These are phyloP conservation scores for Leucopternis melanops DNA, from an alignment of 2,113 vertebrate genomes.

Conservation along the genomic window DNA sequence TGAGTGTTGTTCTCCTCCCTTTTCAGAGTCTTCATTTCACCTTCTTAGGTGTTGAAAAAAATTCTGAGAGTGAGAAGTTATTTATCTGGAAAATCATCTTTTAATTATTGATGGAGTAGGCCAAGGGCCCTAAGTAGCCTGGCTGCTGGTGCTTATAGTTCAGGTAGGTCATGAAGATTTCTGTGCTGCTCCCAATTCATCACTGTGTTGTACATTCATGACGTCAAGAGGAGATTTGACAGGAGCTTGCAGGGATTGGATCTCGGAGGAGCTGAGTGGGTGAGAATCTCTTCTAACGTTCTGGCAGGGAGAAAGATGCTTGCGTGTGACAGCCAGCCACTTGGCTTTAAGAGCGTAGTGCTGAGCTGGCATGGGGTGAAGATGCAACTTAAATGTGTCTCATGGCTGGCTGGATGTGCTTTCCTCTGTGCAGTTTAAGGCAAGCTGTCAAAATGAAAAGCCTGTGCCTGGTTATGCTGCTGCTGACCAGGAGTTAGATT, in stretches of 20 bases:
- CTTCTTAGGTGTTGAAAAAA: neutral
- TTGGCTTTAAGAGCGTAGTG: neutral
- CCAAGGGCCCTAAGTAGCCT: neutral
- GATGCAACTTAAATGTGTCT: neutral
- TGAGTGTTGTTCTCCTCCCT: neutral
- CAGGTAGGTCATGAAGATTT: neutral
- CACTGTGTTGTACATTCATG: neutral
- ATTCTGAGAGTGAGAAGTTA: too few species aligned
- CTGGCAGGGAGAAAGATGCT: neutral
- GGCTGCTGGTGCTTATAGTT: neutral
- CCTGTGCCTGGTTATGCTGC: neutral
- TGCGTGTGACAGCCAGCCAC: neutral
- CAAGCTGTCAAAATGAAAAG: neutral
- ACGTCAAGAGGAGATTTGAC: slow-evolving; percentile 1
- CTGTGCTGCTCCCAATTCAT: neutral
- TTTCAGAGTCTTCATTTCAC: neutral
- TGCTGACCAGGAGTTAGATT: neutral
- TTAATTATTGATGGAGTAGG: neutral
- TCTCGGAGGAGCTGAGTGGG: neutral
- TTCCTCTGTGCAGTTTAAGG: neutral
- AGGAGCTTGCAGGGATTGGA: slow-evolving; percentile 2
- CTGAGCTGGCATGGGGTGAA: neutral
- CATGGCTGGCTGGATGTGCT: neutral
- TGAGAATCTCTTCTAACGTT: slow-evolving; percentile 9
- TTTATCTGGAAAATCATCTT: neutral